A percentile compares a stretch with the other conserved stretches of the same genome.
phyloP scores from a whole-genome alignment of 2,888 invertebrate species.

The Ophraella communa region DNA sequence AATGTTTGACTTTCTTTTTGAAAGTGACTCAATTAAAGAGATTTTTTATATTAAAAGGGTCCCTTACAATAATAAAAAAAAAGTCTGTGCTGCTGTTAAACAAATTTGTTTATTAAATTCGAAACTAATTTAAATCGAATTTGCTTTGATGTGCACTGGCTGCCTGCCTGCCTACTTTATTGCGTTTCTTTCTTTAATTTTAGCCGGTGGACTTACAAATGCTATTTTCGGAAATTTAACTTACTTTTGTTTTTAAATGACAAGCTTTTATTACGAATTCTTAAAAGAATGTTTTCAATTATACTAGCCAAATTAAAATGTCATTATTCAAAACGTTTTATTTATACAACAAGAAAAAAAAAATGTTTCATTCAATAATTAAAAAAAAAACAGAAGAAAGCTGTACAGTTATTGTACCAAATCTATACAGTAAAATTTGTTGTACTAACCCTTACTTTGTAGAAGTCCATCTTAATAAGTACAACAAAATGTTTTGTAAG shows the following conservation, averaged over 20 bases:
- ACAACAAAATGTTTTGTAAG: too few relatives aligned
- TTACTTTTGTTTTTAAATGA: background rate
- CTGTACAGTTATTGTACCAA: too few relatives aligned
- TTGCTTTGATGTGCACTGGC: slow-evolving; percentile 48
- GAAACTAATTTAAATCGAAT: slow-evolving; percentile 49
- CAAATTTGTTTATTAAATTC: slow-evolving; percentile 47
- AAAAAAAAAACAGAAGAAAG: too few relatives aligned
- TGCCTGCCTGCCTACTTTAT: slow-evolving; percentile 44
- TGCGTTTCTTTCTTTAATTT: slow-evolving; percentile 43
- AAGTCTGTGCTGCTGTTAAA: slow-evolving; percentile 33
- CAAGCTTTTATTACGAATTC: background rate
- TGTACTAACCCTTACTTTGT: too few relatives aligned
- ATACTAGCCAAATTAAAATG: background rate
- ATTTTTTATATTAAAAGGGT: slow-evolving; percentile 17
- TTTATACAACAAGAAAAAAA: too few relatives aligned
- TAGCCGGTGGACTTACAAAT: background rate
- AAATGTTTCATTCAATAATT: too few relatives aligned
- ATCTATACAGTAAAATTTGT: too few relatives aligned
- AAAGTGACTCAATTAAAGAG: slow-evolving; percentile 36
- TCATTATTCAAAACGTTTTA: background rate
- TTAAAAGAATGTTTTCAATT: background rate
- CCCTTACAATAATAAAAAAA: slow-evolving; percentile 36
- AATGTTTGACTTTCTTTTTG: slow-evolving; percentile 29
- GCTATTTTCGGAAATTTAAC: background rate
- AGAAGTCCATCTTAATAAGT: too few relatives aligned